phyloP scores from a whole-genome alignment of 1,140 invertebrate species.

The Drosophila suzukii region DNA sequence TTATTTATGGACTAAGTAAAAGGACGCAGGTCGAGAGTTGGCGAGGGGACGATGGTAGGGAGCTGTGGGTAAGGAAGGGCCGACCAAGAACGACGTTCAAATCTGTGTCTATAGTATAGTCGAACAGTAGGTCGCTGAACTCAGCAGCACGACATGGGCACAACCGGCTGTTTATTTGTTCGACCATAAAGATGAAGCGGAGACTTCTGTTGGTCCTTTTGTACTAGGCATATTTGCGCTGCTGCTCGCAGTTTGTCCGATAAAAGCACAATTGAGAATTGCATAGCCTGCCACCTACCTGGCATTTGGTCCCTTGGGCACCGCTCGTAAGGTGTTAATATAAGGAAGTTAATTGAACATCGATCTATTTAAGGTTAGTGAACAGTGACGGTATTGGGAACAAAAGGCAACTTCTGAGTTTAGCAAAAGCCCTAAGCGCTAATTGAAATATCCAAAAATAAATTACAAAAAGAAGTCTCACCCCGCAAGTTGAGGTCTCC shows the following conservation, averaged over 20 bases:
- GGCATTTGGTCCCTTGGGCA: slow-evolving; percentile 6
- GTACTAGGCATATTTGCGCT: neutral
- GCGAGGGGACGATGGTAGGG: neutral
- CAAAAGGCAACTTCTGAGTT: neutral
- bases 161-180: slow-evolving; percentile 31
- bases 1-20: slow-evolving; percentile 51
- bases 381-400: slow-evolving; percentile 9
- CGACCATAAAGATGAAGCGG: slow-evolving; percentile 20
- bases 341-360: slow-evolving; percentile 16
- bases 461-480: slow-evolving; percentile 9
- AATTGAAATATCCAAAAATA: slow-evolving; percentile 35
- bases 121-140: slow-evolving; percentile 63
- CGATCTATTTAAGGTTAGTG: slow-evolving; percentile 21
- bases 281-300: neutral
- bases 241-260: slow-evolving; percentile 6
- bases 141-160: slow-evolving; percentile 3
- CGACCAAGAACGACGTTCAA: slow-evolving; percentile 11
- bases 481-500: slow-evolving; percentile 5
- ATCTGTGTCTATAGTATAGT: slow-evolving; percentile 41
- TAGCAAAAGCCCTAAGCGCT: neutral
- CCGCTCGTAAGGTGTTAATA: neutral
- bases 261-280: slow-evolving; percentile 23
- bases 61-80: neutral
- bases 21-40: neutral
- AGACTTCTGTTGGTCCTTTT: slow-evolving; percentile 14